Percentiles rank a stretch among this genome's conserved stretches.
phyloP scores from a whole-genome alignment of 2,797 vertebrate species.

The Botia kubotai region DNA sequence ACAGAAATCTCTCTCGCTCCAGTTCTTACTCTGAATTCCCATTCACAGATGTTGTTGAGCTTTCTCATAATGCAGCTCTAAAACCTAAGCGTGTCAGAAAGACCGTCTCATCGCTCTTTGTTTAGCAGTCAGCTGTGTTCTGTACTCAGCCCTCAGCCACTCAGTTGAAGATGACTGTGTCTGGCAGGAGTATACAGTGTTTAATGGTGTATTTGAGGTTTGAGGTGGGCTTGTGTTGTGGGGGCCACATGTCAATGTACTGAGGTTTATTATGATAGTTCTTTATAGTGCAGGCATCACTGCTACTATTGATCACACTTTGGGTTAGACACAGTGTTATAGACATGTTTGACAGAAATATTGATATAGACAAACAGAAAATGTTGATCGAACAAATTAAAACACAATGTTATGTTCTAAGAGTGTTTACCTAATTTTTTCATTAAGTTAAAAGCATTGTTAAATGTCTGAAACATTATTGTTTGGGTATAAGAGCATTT shows the following conservation, averaged over 20 bases:
- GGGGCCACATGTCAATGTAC: not conserved
- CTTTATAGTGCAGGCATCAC: no score
- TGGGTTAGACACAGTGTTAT: no score
- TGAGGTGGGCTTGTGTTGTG: not conserved
- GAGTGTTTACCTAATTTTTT: no score
- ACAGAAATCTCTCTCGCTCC: not conserved
- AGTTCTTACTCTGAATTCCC: conserved; percentile 10
- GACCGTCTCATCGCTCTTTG: conserved; percentile 37
- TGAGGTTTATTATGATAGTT: no score
- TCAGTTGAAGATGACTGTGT: conserved; percentile 16
- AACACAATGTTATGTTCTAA: no score
- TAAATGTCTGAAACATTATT: no score
- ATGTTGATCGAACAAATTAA: no score
- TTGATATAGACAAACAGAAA: no score
- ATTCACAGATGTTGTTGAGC: conserved; percentile 9
- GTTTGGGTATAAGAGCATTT: no score
- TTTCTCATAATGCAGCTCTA: conserved; percentile 26
- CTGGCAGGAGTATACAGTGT: conserved; percentile 4
- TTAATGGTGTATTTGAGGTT: conserved; percentile 4
- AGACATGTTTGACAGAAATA: no score
- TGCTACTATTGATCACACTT: no score
- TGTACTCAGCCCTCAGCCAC: conserved; percentile 21
- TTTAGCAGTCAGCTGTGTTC: conserved; percentile 37
- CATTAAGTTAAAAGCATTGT: no score
- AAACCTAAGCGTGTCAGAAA: conserved; percentile 6